A percentile compares a stretch with the other conserved stretches of the same genome.
Conservation (phyloP, 2,888 invertebrate species). For the Noctua comes region DNA sequence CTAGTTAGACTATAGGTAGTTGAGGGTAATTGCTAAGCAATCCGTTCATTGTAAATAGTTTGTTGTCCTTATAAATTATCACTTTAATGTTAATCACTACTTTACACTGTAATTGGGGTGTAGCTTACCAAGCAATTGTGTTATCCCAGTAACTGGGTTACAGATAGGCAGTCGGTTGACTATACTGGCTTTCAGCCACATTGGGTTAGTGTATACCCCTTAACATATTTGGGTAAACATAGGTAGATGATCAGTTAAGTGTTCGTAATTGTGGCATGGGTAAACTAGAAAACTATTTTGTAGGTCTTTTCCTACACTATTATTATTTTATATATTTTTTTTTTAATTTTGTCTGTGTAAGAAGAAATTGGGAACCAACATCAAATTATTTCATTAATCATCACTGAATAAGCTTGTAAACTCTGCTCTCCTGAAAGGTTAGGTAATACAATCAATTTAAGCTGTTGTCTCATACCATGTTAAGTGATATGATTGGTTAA, state of each 20-base stretch:
- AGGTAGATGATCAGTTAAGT: background rate
- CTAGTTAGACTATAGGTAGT: too few relatives aligned
- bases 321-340: background rate
- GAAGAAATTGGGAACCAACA: background rate
- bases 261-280: background rate
- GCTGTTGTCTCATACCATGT: background rate
- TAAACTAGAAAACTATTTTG: background rate
- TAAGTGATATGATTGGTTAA: background rate
- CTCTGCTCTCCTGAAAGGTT: background rate
- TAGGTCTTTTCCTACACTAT: background rate
- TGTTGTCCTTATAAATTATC: background rate
- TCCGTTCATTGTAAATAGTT: background rate
- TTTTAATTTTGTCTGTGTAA: background rate
- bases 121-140: background rate
- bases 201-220: background rate
- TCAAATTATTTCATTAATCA: background rate
- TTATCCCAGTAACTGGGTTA: background rate
- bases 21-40: background rate
- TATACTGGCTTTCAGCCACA: background rate
- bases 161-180: too few relatives aligned
- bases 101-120: background rate
- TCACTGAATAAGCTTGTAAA: background rate
- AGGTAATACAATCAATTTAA: background rate
- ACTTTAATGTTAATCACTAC: background rate
- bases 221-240: background rate